Evolutionary conservation across 2,888 invertebrate species (phyloP).

Genomic region (Gonocerus acuteangulatus): DNA sequence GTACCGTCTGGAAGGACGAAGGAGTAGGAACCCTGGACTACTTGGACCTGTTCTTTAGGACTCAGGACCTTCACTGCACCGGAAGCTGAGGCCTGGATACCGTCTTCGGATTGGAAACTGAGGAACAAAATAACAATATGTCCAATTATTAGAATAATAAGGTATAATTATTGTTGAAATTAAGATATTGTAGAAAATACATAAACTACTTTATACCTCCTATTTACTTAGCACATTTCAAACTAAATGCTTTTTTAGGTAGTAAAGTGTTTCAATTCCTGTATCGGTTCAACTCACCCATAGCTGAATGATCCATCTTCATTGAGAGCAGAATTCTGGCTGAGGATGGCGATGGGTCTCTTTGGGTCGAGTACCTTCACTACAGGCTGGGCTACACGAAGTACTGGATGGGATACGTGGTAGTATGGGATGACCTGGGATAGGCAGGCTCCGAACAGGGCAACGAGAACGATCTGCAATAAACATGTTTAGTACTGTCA

Average conservation of each 20-base stretch:
- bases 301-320: no score
- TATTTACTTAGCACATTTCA: no score
- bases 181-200: neutral
- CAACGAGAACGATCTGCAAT: neutral
- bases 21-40: slow-evolving; percentile 64
- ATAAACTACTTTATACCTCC: neutral
- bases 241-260: no score
- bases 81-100: slow-evolving; percentile 56
- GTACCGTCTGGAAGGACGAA: slow-evolving; percentile 62
- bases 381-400: no score
- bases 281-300: no score
- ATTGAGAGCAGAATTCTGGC: no score
- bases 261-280: no score
- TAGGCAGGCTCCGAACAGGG: neutral
- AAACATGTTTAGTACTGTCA: no score
- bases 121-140: slow-evolving; percentile 30
- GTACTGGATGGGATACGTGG: no score
- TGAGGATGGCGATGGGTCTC: no score
- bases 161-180: neutral
- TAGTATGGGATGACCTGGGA: no score
- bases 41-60: slow-evolving; percentile 57
- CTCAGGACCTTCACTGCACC: slow-evolving; percentile 61
- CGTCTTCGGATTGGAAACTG: slow-evolving; percentile 65
- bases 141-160: neutral
- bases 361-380: no score